phyloP scores from a whole-genome alignment of 2,113 vertebrate genomes.

The Pimephales promelas region DNA sequence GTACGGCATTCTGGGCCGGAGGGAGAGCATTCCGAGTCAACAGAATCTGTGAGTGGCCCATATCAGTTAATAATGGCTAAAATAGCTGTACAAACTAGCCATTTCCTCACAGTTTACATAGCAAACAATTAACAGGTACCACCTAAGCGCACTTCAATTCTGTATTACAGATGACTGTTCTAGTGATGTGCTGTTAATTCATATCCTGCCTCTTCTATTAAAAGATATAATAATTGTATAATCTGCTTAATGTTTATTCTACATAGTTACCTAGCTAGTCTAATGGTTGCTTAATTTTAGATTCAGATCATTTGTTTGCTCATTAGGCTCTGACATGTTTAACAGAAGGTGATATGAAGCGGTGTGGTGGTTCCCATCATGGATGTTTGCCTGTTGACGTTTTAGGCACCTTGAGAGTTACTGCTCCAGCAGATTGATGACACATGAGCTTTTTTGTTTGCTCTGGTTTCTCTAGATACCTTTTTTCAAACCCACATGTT shows the following conservation, averaged over 20 bases:
- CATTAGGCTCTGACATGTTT: not conserved
- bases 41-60: slow-evolving; percentile 76
- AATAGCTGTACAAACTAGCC: not conserved
- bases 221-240: not conserved
- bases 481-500: not conserved
- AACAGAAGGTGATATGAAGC: not conserved
- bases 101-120: not conserved
- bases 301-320: not conserved
- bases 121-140: not conserved
- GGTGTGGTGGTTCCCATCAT: not conserved
- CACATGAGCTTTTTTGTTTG: slow-evolving; percentile 21
- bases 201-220: not conserved
- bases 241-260: not conserved
- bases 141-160: not conserved
- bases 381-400: slow-evolving; percentile 6
- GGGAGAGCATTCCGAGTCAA: slow-evolving; percentile 68
- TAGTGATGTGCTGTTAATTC: not conserved
- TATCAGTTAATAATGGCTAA: not conserved
- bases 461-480: not conserved
- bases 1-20: slow-evolving; percentile 66
- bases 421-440: slow-evolving; percentile 10
- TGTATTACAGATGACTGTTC: not conserved
- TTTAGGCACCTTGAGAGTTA: not conserved
- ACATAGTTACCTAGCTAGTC: not conserved
- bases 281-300: not conserved